Conservation (phyloP, 2,113 vertebrate genomes). For the Genyomyrus donnyi region DNA sequence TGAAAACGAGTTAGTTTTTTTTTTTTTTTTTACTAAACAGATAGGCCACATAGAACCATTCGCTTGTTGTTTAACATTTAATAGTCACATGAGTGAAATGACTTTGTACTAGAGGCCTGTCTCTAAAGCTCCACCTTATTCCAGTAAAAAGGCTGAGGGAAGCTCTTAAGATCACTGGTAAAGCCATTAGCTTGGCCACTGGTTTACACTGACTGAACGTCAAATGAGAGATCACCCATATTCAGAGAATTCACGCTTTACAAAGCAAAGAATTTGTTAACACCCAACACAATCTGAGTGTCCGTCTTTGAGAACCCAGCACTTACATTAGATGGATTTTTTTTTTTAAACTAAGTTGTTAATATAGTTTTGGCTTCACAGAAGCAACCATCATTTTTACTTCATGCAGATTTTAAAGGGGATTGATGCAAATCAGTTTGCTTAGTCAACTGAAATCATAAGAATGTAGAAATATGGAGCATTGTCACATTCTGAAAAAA, state of each 20-base stretch:
- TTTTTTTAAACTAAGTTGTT: neutral
- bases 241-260: neutral
- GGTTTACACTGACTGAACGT: neutral
- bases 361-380: neutral
- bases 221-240: neutral
- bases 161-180: neutral
- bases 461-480: neutral
- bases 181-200: neutral
- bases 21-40: neutral
- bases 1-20: neutral
- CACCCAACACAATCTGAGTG: neutral
- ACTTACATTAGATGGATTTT: neutral
- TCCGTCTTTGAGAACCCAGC: neutral
- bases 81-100: neutral
- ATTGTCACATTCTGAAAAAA: slow-evolving; percentile 1
- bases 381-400: slow-evolving; percentile 8
- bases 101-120: neutral
- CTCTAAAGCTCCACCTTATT: neutral
- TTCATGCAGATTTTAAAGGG: neutral
- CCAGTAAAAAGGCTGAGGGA: slow-evolving; percentile 7
- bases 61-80: slow-evolving; percentile 10
- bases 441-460: neutral
- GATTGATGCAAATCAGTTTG: neutral
- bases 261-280: neutral
- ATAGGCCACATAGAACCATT: neutral